Base-by-base conservation (phyloP, 2,113 vertebrate genomes). In the Cairina moschata region DNA sequence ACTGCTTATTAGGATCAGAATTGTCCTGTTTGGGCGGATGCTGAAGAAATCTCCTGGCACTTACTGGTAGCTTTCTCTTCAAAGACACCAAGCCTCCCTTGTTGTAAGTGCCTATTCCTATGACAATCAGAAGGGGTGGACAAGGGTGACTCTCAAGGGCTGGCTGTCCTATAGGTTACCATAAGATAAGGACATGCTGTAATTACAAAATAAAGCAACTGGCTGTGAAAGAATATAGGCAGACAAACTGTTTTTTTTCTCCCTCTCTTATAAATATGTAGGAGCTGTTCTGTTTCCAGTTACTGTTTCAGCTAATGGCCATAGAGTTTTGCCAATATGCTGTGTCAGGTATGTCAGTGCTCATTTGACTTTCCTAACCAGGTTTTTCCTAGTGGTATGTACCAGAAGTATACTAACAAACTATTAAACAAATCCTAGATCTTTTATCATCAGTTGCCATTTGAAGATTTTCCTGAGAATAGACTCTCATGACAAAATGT, bases 201-300 rank as follows among this genome's bases (percentile, higher is more conserved):
- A 94, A 96, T 90, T 86, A 93, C 36, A 94, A 83, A 88, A 83
- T 73, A 94, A 93, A 91, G 78, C 78, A 85, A 87, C 78, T 80
- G 81, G 50, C 90, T 91, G 34, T 96, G 90, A 94, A 91, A 93
- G 40, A 80, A 62, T 82, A 86, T 4, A 72, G 91, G 34, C 74
- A 91, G 71, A 17, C 59, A 83, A 88, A 77, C 17, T 83, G 55
- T 40, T 9, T 67, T 87, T 36, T 9, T 87, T 91, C 67, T 62
- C 40, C 40, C 40, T 40, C 38, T 25, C 90, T 90, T 63, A 94
- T 95, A 83, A 83, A 91, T 94, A 94, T 90, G 79, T 67, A 96
- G 55, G 68, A 94, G 82, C 73, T 83, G 42, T 88, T 95, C 56
- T 50, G 26, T 55, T 92, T 87, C 87, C 84, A 83, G 77, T 86